A percentile compares a stretch with the other conserved stretches of the same genome.
phyloP scores from a whole-genome alignment of 2,797 vertebrate genomes.

The Oreochromis grahami region DNA sequence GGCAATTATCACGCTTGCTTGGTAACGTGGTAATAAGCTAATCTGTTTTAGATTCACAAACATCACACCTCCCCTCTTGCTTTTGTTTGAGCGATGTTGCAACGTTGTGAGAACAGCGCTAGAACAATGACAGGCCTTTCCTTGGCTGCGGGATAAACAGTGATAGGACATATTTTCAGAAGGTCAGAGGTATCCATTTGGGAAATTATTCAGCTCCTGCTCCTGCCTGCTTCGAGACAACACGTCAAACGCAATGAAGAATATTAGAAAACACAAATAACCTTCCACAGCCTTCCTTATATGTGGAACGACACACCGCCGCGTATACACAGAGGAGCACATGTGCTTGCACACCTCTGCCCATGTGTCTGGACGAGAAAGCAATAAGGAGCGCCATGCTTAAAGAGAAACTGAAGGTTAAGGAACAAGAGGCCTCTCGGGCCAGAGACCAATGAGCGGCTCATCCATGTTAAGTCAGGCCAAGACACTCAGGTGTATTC shows the following conservation, averaged over 20 bases:
- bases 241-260: constrained; percentile 58
- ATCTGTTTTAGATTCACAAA: constrained; percentile 29
- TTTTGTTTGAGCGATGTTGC: constrained; percentile 7
- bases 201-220: constrained; percentile 68
- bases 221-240: constrained; percentile 58
- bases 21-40: neutral
- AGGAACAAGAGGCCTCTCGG: constrained; percentile 44
- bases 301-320: constrained; percentile 21
- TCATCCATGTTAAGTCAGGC: constrained; percentile 58
- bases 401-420: constrained; percentile 36
- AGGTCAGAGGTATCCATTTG: constrained; percentile 73
- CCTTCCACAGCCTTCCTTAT: constrained; percentile 24
- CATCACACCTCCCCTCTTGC: constrained; percentile 1
- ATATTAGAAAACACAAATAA: constrained; percentile 68
- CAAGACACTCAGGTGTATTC: constrained; percentile 56
- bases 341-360: neutral
- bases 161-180: constrained; percentile 66
- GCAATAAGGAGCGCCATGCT: constrained; percentile 17
- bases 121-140: constrained; percentile 51
- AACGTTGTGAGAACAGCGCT: constrained; percentile 18
- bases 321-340: constrained; percentile 12
- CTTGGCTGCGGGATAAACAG: constrained; percentile 24
- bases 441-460: constrained; percentile 42
- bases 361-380: neutral
- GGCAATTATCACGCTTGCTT: neutral